A percentile compares a stretch with the other conserved stretches of the same genome.
Evolutionary conservation across 2,113 vertebrate genomes (phyloP).

Genomic region (Amblyopsis rosae): DNA sequence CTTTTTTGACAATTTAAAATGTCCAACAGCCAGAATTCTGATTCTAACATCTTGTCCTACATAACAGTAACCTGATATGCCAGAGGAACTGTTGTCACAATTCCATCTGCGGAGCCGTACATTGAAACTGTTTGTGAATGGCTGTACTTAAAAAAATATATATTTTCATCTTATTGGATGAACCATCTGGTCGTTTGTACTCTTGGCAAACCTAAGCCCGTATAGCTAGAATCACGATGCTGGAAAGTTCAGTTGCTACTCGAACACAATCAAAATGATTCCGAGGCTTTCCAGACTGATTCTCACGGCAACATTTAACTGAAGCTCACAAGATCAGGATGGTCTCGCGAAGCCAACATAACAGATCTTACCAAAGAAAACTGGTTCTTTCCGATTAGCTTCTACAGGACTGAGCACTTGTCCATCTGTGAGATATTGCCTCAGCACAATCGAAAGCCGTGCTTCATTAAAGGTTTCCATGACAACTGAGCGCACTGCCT

Average conservation of each 20-base stretch:
- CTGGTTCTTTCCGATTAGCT: conserved; percentile 82
- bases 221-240: background rate
- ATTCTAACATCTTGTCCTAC: too few species aligned
- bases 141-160: too few species aligned
- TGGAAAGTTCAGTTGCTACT: background rate
- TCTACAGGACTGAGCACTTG: conserved; percentile 70
- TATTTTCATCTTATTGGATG: too few species aligned
- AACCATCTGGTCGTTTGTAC: too few species aligned
- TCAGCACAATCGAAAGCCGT: conserved; percentile 80
- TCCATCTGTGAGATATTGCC: conserved; percentile 71
- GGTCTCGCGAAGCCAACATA: background rate
- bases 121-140: too few species aligned
- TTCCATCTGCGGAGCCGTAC: too few species aligned
- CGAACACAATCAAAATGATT: too few species aligned
- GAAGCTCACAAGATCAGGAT: too few species aligned
- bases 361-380: conserved; percentile 76
- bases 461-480: conserved; percentile 90
- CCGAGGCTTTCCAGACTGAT: too few species aligned
- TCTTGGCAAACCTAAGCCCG: background rate
- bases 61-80: too few species aligned
- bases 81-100: too few species aligned
- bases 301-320: too few species aligned
- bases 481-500: conserved; percentile 84
- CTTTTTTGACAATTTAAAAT: background rate
- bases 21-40: background rate